Evolutionary conservation across 2,113 vertebrate species (phyloP), one percentile per base, ranked within the genome.

Genomic region (Drymodes brunneopygia): DNA sequence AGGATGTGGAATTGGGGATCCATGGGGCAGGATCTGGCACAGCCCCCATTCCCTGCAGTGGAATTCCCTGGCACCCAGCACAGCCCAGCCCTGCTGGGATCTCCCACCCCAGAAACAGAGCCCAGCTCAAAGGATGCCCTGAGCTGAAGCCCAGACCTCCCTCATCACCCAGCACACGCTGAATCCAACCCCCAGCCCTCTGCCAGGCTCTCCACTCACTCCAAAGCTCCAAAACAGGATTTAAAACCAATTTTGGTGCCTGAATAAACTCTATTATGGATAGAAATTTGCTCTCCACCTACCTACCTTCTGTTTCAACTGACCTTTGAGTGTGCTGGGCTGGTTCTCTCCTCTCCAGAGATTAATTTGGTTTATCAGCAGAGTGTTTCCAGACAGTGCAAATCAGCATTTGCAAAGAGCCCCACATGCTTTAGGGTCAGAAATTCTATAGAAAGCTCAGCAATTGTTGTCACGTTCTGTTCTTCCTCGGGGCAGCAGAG

Each of bases 381-480:
- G 11, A 73, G 56, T 56, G 51, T 22, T 94, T 75, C 44, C 80
- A 91, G 78, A 42, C 62, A 88, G 64, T 61, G 31, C 44, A 33
- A 54, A 80, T 82, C 82, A 93, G 86, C 56, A 23, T 78, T 90
- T 88, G 38, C 56, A 74, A 57, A 87, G 78, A 94, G 84, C 70
- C 87, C 67, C 58, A 13, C 13, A 5, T 42, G 57, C 69, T 44
- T 75, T 29, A 20, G 51, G 88, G 70, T 47, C 33, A 81, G 81
- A 86, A 81, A 67, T 36, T 51, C 65, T 71, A 7, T 36, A 66
- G 65, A 91, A 88, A 92, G 64, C 54, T 74, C 74, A 88, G 75
- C 57, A 44, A 40, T 92, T 94, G 54, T 64, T 91, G 47, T 28
- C 80, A 16, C 57, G 57, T 44, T 92, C 58, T 90, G 5, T 67